phyloP scores from a whole-genome alignment of 2,113 vertebrate genomes.

The Picathartes gymnocephalus region DNA sequence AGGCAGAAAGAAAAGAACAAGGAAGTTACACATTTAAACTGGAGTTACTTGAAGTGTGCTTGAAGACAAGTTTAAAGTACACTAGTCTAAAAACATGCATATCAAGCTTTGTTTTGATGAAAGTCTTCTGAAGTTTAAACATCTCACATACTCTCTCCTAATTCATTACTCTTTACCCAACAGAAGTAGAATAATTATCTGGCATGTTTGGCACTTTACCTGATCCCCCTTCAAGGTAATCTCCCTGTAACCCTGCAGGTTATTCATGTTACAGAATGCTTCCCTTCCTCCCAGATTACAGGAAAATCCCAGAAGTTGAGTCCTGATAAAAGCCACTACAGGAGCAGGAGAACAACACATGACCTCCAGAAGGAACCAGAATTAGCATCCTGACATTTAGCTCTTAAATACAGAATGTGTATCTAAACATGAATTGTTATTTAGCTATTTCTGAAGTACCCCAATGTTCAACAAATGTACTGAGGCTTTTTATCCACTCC shows the following conservation, averaged over 20 bases:
- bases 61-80: background rate
- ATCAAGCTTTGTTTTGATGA: background rate
- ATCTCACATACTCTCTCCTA: background rate
- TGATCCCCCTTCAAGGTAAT: background rate
- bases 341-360: background rate
- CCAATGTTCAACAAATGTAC: background rate
- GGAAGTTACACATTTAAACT: background rate
- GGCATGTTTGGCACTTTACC: background rate
- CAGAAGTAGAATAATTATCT: background rate
- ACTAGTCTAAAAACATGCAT: rapidly evolving
- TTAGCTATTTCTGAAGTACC: background rate
- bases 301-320: rapidly evolving
- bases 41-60: background rate
- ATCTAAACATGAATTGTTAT: background rate
- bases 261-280: background rate
- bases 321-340: background rate
- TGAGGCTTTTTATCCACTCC: background rate
- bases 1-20: background rate
- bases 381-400: background rate
- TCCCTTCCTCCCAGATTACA: background rate
- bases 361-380: background rate
- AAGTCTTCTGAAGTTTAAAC: background rate
- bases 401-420: background rate
- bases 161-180: background rate
- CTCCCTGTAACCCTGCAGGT: background rate